Conservation (phyloP, 2,113 vertebrate species). For the Girardinichthys multiradiatus region DNA sequence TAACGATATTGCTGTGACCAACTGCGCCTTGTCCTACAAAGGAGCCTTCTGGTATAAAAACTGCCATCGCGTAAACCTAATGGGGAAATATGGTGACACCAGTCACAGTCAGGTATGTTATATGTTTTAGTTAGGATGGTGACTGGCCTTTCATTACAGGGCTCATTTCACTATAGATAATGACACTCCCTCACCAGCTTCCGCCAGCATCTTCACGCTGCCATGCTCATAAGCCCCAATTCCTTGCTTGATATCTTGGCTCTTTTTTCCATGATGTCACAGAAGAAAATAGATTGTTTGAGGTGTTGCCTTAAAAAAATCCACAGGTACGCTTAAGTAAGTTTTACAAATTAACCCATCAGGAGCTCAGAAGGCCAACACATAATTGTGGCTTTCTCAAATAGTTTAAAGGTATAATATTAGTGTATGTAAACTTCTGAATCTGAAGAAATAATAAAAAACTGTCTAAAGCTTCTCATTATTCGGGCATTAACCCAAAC, state of each 20-base stretch:
- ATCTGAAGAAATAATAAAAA: background rate
- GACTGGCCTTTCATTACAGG: too few relatives aligned
- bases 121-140: background rate
- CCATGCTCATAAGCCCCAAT: too few relatives aligned
- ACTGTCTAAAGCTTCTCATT: background rate
- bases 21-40: conserved; percentile 96
- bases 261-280: too few relatives aligned
- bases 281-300: too few relatives aligned
- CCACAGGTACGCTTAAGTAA: too few relatives aligned
- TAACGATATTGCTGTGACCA: conserved; percentile 94
- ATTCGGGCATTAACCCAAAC: background rate
- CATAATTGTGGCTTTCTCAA: background rate
- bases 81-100: conserved; percentile 91
- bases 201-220: too few relatives aligned
- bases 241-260: too few relatives aligned
- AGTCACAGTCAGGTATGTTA: conserved; percentile 92
- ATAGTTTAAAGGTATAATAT: too few relatives aligned
- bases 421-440: background rate
- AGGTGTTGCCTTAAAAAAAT: too few relatives aligned
- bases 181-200: too few relatives aligned
- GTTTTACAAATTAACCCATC: background rate
- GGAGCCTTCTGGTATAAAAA: conserved; percentile 99
- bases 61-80: conserved; percentile 96
- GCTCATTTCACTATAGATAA: too few relatives aligned
- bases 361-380: background rate